Evolutionary conservation across 2,888 invertebrate genomes (phyloP), one percentile per base, ranked within the genome.

Genomic region (Acronicta psi): DNA sequence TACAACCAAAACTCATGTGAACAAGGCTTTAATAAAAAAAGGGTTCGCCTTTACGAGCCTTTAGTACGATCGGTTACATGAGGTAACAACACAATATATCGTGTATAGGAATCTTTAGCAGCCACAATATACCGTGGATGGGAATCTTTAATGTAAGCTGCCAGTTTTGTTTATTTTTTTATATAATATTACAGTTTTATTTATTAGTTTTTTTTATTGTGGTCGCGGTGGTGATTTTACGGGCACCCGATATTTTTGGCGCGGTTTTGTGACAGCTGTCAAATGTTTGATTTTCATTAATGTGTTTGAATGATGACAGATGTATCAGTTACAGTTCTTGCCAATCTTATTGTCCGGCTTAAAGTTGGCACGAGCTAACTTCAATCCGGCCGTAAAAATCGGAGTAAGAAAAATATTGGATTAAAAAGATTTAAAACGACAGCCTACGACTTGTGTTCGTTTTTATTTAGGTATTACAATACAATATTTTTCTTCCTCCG

Each of bases 21-120:
- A 11, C 14, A 9, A 17, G 59, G 7, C 45, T 23, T 66, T 66
- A 55, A 70, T 61, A 62, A 70, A 69, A 68, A 66, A 66, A 54
- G 51, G 71, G 56, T 60, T 42, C 8, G 14, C 0, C 42, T 57
- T 69, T 57, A 52, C 51, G 51, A 38, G 11, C 13, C 8, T 23
- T 29, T 29, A 29, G 4, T 23, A n/a, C 55, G 47, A 57, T 58
- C 54, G 40, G 40, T 55, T 29, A 40, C 50, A 16, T 44, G 31
- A 11, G 38, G n/a, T 44, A 56, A 57, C 63, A 50, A 31, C 31
- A 29, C 25, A 43, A 16, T 25, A 16, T 43, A 11, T 44, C 44
- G 61, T 65, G 65, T 42, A 23, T 42, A 10, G 29, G 23, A 23
- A 37, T 29, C 65, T 43, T 67, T 61, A 63, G n/a, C n/a, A n/a